A percentile compares a stretch with the other conserved stretches of the same genome.
Evolutionary conservation across 2,888 invertebrate genomes (phyloP).

Genomic region (Cyaniris semiargus): DNA sequence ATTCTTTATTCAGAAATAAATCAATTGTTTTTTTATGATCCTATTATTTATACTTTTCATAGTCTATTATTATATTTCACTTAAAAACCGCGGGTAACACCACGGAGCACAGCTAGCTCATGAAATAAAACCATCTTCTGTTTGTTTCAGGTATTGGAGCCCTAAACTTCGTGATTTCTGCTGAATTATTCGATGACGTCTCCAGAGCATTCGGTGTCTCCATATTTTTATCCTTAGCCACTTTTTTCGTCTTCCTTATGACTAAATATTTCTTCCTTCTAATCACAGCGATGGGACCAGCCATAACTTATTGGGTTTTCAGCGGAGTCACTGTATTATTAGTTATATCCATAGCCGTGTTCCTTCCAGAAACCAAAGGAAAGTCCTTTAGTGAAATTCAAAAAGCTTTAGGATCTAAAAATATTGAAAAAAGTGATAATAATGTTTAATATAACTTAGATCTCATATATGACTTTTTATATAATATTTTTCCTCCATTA

Average conservation of each 20-base stretch:
- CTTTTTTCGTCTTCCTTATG: constrained; percentile 47
- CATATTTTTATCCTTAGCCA: constrained; percentile 40
- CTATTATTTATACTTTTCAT: too few species aligned
- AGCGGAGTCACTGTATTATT: constrained; percentile 47
- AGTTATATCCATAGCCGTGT: constrained; percentile 48
- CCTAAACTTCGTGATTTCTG: constrained; percentile 52
- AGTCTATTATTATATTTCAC: too few species aligned
- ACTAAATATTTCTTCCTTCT: constrained; percentile 55
- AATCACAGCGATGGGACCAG: constrained; percentile 50
- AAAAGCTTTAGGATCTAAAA: constrained; percentile 44
- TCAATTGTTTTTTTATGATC: too few species aligned
- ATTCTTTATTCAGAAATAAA: too few species aligned
- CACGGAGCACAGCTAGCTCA: neutral
- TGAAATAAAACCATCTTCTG: constrained; percentile 11
- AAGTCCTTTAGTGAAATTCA: constrained; percentile 63
- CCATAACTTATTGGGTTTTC: constrained; percentile 55
- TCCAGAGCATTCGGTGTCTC: constrained; percentile 54
- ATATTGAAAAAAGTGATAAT: neutral
- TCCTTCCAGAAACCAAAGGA: constrained; percentile 66
- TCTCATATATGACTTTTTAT: neutral
- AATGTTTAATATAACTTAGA: neutral
- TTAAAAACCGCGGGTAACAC: too few species aligned
- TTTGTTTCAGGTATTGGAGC: constrained; percentile 58
- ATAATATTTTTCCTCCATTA: neutral
- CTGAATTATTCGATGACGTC: constrained; percentile 60